phyloP scores from a whole-genome alignment of 2,888 invertebrate genomes.

The Dynastes hyllus region DNA sequence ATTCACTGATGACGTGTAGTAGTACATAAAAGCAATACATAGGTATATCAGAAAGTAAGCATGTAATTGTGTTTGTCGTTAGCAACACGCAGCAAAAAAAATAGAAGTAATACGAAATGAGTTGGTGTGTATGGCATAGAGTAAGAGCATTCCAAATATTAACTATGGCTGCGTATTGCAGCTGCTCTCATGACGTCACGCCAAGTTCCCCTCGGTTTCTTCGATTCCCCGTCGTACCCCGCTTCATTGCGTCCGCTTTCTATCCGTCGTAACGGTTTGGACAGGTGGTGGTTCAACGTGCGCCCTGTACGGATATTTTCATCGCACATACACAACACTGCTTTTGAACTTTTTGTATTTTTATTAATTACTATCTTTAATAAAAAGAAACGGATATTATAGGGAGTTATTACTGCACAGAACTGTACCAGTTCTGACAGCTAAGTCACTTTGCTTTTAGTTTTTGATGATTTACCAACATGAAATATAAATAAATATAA shows the following conservation, averaged over 20 bases:
- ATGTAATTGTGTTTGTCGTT: too few species aligned
- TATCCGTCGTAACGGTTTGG: slow-evolving; percentile 56
- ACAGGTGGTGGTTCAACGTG: slow-evolving; percentile 56
- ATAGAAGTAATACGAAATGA: slow-evolving; percentile 14
- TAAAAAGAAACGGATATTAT: background rate
- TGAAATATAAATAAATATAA: too few species aligned
- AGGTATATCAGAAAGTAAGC: too few species aligned
- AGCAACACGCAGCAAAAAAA: background rate
- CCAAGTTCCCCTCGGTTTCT: slow-evolving; percentile 39
- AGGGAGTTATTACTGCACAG: background rate
- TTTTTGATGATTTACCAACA: too few species aligned
- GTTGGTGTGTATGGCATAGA: slow-evolving; percentile 1
- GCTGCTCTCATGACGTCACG: slow-evolving; percentile 57
- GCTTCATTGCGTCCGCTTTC: slow-evolving; percentile 51
- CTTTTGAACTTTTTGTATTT: background rate
- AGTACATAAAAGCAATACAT: too few species aligned
- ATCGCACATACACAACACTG: background rate
- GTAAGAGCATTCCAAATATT: slow-evolving; percentile 28
- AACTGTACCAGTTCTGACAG: background rate
- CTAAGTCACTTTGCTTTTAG: too few species aligned
- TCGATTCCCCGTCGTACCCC: background rate
- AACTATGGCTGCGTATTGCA: slow-evolving; percentile 44
- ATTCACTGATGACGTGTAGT: too few species aligned
- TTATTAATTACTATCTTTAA: background rate
- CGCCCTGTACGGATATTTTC: slow-evolving; percentile 38